Conservation (phyloP, 2,113 vertebrate genomes). For the Caranx ignobilis region DNA sequence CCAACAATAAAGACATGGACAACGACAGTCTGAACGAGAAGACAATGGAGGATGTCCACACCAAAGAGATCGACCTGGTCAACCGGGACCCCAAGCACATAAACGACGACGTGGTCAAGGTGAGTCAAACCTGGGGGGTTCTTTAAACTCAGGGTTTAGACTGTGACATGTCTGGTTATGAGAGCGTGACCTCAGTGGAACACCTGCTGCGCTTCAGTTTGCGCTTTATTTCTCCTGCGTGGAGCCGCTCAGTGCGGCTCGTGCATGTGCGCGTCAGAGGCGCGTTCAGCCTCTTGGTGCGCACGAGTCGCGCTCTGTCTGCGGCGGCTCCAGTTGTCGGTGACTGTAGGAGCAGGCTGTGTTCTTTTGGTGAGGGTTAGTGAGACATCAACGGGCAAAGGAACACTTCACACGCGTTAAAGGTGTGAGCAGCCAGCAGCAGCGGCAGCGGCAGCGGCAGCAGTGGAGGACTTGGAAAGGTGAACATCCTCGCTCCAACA, state of each 20-base stretch:
- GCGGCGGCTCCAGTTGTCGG: neutral
- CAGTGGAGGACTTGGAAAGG: neutral
- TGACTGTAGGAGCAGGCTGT: too few relatives aligned
- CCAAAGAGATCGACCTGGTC: slow-evolving; percentile 98
- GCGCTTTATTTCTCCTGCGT: neutral
- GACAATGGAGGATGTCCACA: slow-evolving; percentile 91
- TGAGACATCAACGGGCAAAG: too few relatives aligned
- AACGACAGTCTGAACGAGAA: slow-evolving; percentile 92
- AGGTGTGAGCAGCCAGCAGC: slow-evolving; percentile 10
- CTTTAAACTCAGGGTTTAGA: neutral
- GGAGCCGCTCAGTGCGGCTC: neutral
- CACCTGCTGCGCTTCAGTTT: slow-evolving; percentile 16
- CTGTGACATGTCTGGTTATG: neutral
- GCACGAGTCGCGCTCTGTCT: slow-evolving; percentile 19
- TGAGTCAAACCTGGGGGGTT: slow-evolving; percentile 73
- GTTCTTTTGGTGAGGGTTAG: too few relatives aligned
- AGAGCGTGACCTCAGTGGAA: neutral
- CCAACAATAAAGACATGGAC: slow-evolving; percentile 97
- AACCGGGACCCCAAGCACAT: slow-evolving; percentile 95
- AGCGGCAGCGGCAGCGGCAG: neutral
- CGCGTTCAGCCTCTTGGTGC: slow-evolving; percentile 13
- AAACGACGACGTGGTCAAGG: slow-evolving; percentile 97
- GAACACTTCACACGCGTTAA: neutral
- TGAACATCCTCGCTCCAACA: slow-evolving; percentile 39
- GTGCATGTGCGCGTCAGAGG: slow-evolving; percentile 28